Evolutionary conservation across 2,888 invertebrate genomes (phyloP), one percentile per base, ranked within the genome.

Genomic region (Apodemia mormo): DNA sequence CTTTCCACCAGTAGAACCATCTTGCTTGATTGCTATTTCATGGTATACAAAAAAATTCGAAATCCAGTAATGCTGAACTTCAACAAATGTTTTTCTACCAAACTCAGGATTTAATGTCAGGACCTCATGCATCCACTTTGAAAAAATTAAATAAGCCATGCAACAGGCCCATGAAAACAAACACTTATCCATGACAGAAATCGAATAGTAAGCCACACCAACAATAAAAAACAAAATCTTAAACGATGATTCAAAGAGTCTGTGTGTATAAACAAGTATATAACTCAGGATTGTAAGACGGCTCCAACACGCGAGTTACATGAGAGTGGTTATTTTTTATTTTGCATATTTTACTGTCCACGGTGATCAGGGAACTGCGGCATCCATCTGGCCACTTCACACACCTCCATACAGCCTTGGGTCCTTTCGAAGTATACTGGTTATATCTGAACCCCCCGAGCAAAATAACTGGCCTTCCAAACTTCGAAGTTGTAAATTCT

Each of bases 361-460:
- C 3, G 0, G 84, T 79, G 1, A 72, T 75, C 56, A 81, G 67
- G 2, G 74, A 73, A 0, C 78, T 80, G 4, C 74, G 73, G 65
- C 85, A 84, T 0, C 79, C 79, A 7, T 70, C 65, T 22, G 75
- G 68, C 72, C 77, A 79, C 65, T 81, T 80, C 22, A 79, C 75
- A 71, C 88, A 89, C 12, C 58, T 76, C 88, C 87, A 86, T 29
- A 73, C 77, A 9, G 75, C 73, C 49, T 76, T 74, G 0, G 80
- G 76, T 0, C 80, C 80, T 22, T 71, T 79, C 65, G 81, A 81
- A 52, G 73, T 73, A 37, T 76, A 72, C n/a, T 75, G 77, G 70
- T 82, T 79, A 70, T 76, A 84, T 12, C 81, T 72, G 58, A 78
- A 76, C 2, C 65, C 45, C 2, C 78, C 77, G 0, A 79, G n/a